phyloP scores from a whole-genome alignment of 2,888 invertebrate species.

The Drosophila neoperkinsi region DNA sequence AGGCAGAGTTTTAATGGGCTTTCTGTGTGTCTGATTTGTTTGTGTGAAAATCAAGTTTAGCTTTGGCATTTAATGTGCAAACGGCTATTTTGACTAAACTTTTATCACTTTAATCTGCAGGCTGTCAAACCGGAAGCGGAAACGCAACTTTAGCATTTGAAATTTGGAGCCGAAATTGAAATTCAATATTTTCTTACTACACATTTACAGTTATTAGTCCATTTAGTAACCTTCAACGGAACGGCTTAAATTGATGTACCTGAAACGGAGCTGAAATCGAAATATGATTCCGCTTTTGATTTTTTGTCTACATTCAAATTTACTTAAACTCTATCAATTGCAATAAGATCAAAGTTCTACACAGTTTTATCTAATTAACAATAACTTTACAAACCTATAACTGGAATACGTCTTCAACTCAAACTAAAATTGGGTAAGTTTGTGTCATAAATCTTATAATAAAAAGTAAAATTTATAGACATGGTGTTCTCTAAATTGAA shows the following conservation, averaged over 20 bases:
- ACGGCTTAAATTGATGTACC: not conserved
- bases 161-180: not conserved
- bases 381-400: not conserved
- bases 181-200: not conserved
- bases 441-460: not conserved
- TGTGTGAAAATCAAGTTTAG: not conserved
- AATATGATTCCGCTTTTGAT: not conserved
- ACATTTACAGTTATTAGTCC: no score
- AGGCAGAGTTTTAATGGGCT: constrained; percentile 13
- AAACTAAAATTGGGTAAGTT: not conserved
- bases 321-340: not conserved
- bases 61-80: not conserved
- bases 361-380: not conserved
- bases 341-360: not conserved
- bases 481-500: not conserved
- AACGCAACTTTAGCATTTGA: no score
- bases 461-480: not conserved
- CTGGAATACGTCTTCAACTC: not conserved
- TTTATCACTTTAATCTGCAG: not conserved
- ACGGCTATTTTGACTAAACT: not conserved
- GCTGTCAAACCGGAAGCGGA: not conserved
- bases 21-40: not conserved
- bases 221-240: not conserved
- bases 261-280: not conserved
- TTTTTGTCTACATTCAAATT: not conserved